Evolutionary conservation across 2,797 vertebrate species (phyloP).

Genomic region (Enteromius anoplus): DNA sequence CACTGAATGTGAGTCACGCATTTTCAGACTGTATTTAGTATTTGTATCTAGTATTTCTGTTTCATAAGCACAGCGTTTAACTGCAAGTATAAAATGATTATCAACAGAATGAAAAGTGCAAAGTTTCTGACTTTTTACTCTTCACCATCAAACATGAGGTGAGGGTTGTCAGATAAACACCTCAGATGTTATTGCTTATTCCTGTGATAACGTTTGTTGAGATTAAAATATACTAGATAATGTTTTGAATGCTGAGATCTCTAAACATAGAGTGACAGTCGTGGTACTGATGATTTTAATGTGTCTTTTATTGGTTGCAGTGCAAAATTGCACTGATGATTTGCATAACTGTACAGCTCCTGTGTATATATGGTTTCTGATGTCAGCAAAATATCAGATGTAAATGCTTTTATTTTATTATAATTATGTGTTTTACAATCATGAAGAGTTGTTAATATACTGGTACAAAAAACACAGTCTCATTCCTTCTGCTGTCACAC

Average conservation of each 20-base stretch:
- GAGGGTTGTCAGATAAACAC: conserved; percentile 57
- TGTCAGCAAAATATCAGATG: conserved; percentile 68
- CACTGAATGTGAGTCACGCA: background rate
- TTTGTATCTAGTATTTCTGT: background rate
- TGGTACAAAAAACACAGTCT: conserved; percentile 63
- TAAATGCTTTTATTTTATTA: conserved; percentile 74
- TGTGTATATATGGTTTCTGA: conserved; percentile 65
- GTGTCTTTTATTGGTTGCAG: conserved; percentile 24
- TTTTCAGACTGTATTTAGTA: background rate
- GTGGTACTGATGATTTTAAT: conserved; percentile 11
- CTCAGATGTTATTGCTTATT: conserved; percentile 59
- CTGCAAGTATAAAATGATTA: background rate
- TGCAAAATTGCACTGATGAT: conserved; percentile 67
- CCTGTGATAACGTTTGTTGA: background rate
- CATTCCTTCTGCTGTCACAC: conserved; percentile 4
- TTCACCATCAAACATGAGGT: background rate
- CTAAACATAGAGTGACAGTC: conserved; percentile 44
- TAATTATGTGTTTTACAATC: conserved; percentile 77
- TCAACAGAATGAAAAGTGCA: background rate
- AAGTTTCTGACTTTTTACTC: background rate
- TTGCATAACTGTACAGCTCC: conserved; percentile 43
- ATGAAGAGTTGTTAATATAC: conserved; percentile 59
- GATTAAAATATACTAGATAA: background rate
- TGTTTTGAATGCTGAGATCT: conserved; percentile 1
- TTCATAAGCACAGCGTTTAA: conserved; percentile 10